Evolutionary conservation across 2,113 vertebrate genomes (phyloP), one percentile per base, ranked within the genome.

Genomic region (Montifringilla adamsi): DNA sequence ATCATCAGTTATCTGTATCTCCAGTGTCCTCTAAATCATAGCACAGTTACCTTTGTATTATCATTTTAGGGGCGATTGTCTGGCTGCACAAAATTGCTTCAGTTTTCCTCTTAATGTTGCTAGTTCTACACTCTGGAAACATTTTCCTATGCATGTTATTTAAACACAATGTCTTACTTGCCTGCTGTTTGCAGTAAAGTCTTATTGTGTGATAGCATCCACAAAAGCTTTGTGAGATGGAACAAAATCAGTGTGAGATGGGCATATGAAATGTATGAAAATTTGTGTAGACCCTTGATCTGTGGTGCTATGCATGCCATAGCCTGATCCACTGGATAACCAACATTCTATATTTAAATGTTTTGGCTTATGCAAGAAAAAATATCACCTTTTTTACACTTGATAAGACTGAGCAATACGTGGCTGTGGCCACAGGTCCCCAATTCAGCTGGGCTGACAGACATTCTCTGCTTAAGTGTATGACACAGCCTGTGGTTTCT

Each of bases 381-480:
- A 89, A 15, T n/a, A 52, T 5, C 24, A 19, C 41, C 8, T 16
- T 67, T 70, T 53, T 68, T 39, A 30, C 22, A 2, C 39, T 28
- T 30, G 35, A 0, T 26, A 44, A 43, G 22, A 5, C 31, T 10
- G 24, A 89, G 69, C 35, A 27, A 26, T 37, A 13, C 3, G 1
- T 24, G 11, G 23, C 41, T 11, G 2, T 11, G n/a, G 72, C 56
- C 75, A n/a, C 37, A 55, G 15, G 21, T 16, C 31, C 7, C 35
- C 0, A 0, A 14, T 5, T 60, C 22, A 6, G 1, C 4, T 46
- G 17, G 31, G 46, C 58, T 1, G 0, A 15, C 49, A n/a, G 59
- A 49, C 35, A 18, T 9, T 23, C 30, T 44, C 46, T 31, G 22
- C 47, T 43, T 22, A 15, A 31, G 69, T 5, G 2, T 12, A 13